A percentile compares a stretch with the other conserved stretches of the same genome.
phyloP scores from a whole-genome alignment of 2,797 vertebrate species.

The Esox lucius region DNA sequence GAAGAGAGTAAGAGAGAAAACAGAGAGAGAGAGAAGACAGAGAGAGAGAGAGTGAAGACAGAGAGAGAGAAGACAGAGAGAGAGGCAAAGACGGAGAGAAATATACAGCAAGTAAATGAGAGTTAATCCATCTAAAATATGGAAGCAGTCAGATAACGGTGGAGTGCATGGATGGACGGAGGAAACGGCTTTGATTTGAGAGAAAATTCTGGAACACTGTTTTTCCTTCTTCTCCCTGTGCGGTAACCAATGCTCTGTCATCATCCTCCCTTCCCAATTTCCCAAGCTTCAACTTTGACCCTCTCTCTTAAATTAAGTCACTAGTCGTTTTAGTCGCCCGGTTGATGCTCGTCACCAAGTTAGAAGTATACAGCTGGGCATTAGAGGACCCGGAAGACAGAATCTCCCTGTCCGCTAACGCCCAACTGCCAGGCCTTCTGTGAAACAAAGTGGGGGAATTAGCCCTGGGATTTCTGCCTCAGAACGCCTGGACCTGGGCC shows the following conservation, averaged over 20 bases:
- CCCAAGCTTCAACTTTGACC: background rate
- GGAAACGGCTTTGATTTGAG: background rate
- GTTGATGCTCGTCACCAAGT: background rate
- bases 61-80: no score
- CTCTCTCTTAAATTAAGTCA: background rate
- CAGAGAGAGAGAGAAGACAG: no score
- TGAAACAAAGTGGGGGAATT: constrained; percentile 7
- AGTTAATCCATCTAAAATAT: background rate
- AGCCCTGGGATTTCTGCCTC: constrained; percentile 37
- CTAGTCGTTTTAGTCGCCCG: background rate
- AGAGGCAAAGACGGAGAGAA: no score
- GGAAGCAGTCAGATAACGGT: background rate
- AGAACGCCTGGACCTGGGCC: background rate
- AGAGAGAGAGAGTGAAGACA: no score
- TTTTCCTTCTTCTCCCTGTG: background rate
- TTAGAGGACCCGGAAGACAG: no score
- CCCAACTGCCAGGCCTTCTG: constrained; percentile 15
- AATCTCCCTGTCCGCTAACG: background rate
- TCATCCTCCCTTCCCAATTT: background rate
- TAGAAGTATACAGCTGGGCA: background rate
- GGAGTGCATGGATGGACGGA: background rate
- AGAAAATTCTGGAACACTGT: background rate
- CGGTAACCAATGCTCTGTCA: background rate
- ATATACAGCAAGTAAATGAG: no score
- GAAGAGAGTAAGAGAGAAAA: no score